Evolutionary conservation across 2,888 invertebrate species (phyloP), one percentile per base, ranked within the genome.

Genomic region (Drosophila suboccidentalis): DNA sequence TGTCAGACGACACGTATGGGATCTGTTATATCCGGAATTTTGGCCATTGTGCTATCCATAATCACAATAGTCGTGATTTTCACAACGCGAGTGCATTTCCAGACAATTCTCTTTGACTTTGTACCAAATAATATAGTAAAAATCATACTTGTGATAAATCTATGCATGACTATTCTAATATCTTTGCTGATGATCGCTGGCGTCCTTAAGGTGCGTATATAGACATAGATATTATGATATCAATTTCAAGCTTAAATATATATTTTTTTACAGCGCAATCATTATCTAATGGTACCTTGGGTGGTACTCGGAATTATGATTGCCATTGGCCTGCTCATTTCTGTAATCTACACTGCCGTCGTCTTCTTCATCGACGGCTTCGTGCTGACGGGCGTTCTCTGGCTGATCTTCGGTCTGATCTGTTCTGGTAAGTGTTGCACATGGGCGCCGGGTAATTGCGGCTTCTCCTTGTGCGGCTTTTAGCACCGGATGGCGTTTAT

Each of bases 251-350:
- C 6, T 3, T 2, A 10, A 34, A 19, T 17, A 10, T 55, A 2
- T 13, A 11, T 54, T 17, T 8, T 46, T 9, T 58, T 32, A 22
- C 47, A 97, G 97, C 94, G 96, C 87, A 96, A 96, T 88, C 96
- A 96, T 87, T 96, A 95, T 93, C 92, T 96, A 88, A 97, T 97
- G 96, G 94, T 97, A 59, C 97, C 97, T 6, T 97, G 96, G 96
- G 96, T 97, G 39, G 95, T 96, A 51, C 94, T 97, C 55, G 97
- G 97, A 4, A 95, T 97, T 64, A 96, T 97, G 94, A 94, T 97
- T 54, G 96, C 96, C 9, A 94, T 97, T 75, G 96, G 96, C 1
- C 92, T 97, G 62, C 93, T 97, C 47, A 95, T 97, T 79, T 97
- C 96, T 68, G 94, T 97, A 39, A 94, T 97, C 62, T 97, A 96